Conservation (phyloP, 2,797 vertebrate species). For the Simalia tracyae region DNA sequence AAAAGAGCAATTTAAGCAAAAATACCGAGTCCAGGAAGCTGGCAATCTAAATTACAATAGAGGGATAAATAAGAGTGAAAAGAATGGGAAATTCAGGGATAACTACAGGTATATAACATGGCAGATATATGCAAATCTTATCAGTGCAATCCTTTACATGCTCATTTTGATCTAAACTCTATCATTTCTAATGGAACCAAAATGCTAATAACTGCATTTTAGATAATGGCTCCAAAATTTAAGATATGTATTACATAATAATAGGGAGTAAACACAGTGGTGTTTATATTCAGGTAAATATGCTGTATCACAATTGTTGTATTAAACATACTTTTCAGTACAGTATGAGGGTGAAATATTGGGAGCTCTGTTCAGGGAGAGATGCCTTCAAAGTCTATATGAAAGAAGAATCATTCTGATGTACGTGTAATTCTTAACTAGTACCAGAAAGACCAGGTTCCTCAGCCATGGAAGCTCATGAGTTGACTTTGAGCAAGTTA, state of each 20-base stretch:
- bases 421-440: background rate
- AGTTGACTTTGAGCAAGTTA: background rate
- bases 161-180: background rate
- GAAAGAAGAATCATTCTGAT: constrained; percentile 14
- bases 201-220: background rate
- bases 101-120: background rate
- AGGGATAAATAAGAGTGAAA: background rate
- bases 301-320: background rate
- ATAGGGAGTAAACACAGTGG: background rate
- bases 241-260: background rate
- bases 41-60: background rate
- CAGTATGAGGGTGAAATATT: background rate
- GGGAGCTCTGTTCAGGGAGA: background rate
- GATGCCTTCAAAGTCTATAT: background rate
- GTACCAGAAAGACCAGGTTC: fast-evolving
- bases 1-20: background rate
- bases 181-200: background rate
- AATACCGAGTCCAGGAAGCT: background rate
- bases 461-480: background rate
- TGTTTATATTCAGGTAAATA: background rate
- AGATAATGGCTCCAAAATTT: background rate
- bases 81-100: background rate
- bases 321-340: background rate
- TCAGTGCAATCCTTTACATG: background rate
- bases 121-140: background rate